These are phyloP conservation scores for Acronicta aceris DNA, from an alignment of 2,888 invertebrate genomes.

Conservation along the genomic window DNA sequence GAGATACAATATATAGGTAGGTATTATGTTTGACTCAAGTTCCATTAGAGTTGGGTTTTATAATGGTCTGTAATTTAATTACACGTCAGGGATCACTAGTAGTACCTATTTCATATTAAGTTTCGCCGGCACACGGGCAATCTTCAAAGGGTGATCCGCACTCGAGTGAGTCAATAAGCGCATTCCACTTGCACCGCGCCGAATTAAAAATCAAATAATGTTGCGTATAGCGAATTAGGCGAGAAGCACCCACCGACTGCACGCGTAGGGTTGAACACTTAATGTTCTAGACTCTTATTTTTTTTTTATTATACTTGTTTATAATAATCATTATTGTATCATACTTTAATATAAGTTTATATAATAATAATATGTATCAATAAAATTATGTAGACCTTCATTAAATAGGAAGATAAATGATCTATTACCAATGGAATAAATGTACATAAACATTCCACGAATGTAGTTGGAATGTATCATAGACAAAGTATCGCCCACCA, in stretches of 20 bases:
- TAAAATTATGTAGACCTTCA: no score
- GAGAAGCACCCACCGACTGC: slow-evolving; percentile 22
- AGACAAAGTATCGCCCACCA: slow-evolving; percentile 11
- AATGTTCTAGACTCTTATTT: background rate
- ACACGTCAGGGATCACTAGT: background rate
- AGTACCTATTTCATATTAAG: slow-evolving; percentile 17
- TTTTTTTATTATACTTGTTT: no score
- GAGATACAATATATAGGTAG: no score
- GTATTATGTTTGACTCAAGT: background rate
- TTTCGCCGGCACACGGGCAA: slow-evolving; percentile 10
- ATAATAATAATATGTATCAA: no score
- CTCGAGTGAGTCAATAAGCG: slow-evolving; percentile 79
- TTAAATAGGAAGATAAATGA: slow-evolving; percentile 30
- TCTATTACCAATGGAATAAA: slow-evolving; percentile 29
- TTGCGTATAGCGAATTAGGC: slow-evolving; percentile 80
- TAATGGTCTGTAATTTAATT: background rate
- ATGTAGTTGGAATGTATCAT: slow-evolving; percentile 29
- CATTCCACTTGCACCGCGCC: slow-evolving; percentile 79
- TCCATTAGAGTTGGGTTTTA: background rate
- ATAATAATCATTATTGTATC: no score
- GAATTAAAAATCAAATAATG: slow-evolving; percentile 88
- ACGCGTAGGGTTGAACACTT: slow-evolving; percentile 38
- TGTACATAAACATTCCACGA: slow-evolving; percentile 18
- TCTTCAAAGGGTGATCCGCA: slow-evolving; percentile 32
- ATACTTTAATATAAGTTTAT: no score